A percentile compares a stretch with the other conserved stretches of the same genome.
These are phyloP conservation scores for Xerus inauris DNA, from an alignment of 2,113 vertebrate genomes.

Conservation along the genomic window DNA sequence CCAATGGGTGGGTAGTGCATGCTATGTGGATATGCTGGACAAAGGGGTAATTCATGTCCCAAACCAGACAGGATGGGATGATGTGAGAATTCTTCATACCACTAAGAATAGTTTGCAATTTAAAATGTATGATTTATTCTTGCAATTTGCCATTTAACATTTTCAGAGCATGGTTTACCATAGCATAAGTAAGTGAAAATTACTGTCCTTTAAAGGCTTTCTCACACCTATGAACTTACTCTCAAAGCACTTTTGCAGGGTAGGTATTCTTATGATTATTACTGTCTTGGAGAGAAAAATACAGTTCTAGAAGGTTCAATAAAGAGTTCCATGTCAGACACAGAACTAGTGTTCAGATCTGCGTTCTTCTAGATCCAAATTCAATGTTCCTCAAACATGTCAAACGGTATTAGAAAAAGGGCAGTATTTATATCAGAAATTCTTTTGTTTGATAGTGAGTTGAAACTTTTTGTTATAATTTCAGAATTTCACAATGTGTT, in stretches of 20 bases:
- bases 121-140: neutral
- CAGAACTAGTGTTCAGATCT: neutral
- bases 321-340: neutral
- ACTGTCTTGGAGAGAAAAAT: neutral
- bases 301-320: neutral
- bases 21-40: neutral
- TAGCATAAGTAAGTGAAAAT: neutral
- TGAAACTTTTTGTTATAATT: neutral
- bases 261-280: neutral
- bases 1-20: neutral
- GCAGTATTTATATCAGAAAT: neutral
- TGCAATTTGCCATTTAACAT: neutral
- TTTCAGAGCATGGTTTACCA: neutral
- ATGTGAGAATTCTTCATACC: neutral
- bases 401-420: neutral
- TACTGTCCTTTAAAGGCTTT: accelerated
- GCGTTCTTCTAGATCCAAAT: neutral
- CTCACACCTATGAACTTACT: neutral
- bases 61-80: neutral
- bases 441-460: neutral
- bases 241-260: neutral
- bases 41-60: neutral
- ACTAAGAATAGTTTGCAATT: neutral
- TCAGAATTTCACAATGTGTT: neutral
- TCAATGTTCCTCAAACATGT: neutral